Percentiles rank a stretch among this genome's conserved stretches.
Evolutionary conservation across 2,888 invertebrate genomes (phyloP).

Genomic region (Stenurella melanura): DNA sequence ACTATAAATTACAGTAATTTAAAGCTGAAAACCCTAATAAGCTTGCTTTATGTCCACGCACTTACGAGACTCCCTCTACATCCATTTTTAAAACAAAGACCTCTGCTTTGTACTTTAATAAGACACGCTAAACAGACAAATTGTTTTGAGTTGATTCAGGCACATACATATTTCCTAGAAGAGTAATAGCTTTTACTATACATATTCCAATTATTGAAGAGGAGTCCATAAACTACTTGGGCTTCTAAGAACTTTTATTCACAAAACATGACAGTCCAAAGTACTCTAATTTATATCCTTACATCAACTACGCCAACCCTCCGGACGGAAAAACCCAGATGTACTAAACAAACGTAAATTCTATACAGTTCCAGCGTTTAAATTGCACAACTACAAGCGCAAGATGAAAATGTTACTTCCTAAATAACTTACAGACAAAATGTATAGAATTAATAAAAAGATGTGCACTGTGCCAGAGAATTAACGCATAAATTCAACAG

Average conservation of each 20-base stretch:
- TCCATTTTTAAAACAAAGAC: neutral
- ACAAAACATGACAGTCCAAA: slow-evolving; percentile 4
- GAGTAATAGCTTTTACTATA: slow-evolving; percentile 2
- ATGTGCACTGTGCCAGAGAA: too few species aligned
- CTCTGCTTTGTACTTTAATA: neutral
- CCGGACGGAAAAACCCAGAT: neutral
- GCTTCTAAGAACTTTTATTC: slow-evolving; percentile 7
- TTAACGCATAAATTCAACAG: too few species aligned
- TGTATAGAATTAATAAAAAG: too few species aligned
- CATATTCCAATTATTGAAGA: slow-evolving; percentile 3
- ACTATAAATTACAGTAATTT: too few species aligned
- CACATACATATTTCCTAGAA: neutral
- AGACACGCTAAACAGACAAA: neutral
- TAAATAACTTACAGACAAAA: too few species aligned
- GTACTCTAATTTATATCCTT: slow-evolving; percentile 1
- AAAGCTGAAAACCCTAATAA: too few species aligned
- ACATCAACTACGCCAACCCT: neutral
- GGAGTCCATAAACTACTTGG: slow-evolving; percentile 7
- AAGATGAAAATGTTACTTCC: neutral
- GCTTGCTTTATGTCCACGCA: too few species aligned
- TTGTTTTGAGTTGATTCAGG: neutral
- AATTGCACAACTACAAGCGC: neutral
- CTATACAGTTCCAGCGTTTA: neutral
- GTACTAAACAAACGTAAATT: slow-evolving; percentile 3
- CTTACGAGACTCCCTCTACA: too few species aligned